A percentile compares a stretch with the other conserved stretches of the same genome.
Conservation (phyloP, 2,797 vertebrate species). For the Avahi laniger region DNA sequence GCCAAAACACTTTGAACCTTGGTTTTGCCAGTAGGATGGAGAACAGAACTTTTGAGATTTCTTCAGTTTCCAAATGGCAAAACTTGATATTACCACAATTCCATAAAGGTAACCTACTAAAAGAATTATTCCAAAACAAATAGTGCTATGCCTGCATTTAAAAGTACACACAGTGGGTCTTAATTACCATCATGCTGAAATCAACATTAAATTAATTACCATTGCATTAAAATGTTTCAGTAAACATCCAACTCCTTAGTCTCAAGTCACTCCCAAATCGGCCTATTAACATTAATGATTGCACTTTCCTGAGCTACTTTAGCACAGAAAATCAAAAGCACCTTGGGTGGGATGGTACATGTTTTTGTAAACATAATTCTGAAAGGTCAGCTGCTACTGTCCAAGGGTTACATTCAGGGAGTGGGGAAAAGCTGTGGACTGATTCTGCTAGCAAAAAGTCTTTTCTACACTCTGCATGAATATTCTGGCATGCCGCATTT, state of each 20-base stretch:
- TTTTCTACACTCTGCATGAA: background rate
- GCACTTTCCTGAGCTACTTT: constrained; percentile 28
- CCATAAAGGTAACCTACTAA: constrained; percentile 25
- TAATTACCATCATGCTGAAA: constrained; percentile 49
- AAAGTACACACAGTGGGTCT: constrained; percentile 64
- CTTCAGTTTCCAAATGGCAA: background rate
- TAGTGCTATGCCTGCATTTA: background rate
- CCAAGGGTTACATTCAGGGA: background rate
- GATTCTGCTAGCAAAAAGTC: background rate
- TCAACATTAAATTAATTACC: constrained; percentile 64
- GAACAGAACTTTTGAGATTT: constrained; percentile 8
- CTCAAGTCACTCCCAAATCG: constrained; percentile 45
- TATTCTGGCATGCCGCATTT: background rate
- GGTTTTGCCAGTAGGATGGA: background rate
- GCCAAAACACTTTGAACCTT: background rate
- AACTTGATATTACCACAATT: background rate
- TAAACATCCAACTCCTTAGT: constrained; percentile 49
- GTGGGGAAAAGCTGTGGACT: background rate
- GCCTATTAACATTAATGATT: constrained; percentile 47
- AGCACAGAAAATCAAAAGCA: constrained; percentile 53
- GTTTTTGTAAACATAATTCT: constrained; percentile 62
- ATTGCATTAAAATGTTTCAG: constrained; percentile 57
- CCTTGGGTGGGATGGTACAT: background rate
- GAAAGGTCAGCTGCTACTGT: constrained; percentile 52
- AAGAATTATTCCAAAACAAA: constrained; percentile 55